Evolutionary conservation across 2,113 vertebrate genomes (phyloP).

Genomic region (Leptosomus discolor): DNA sequence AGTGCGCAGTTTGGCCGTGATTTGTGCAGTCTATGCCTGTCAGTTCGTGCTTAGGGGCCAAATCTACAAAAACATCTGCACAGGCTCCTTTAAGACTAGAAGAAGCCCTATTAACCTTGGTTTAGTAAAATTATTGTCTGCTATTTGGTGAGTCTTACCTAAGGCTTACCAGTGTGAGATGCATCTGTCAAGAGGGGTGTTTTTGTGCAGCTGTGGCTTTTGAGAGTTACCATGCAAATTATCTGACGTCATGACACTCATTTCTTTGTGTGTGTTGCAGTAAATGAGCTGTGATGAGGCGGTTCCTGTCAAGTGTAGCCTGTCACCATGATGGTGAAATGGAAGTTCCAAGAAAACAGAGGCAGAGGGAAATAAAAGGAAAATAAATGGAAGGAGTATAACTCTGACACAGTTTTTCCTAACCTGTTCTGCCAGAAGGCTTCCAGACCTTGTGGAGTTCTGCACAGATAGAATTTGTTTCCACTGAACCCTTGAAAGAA

Average conservation of each 20-base stretch:
- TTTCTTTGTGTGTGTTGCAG: not conserved
- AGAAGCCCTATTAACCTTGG: not conserved
- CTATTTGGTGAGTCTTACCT: not conserved
- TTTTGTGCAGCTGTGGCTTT: not conserved
- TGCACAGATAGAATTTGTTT: not conserved
- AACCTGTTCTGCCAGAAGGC: conserved; percentile 35
- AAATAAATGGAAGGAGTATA: not conserved
- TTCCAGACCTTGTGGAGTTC: conserved; percentile 3
- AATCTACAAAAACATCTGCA: not conserved
- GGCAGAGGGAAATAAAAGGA: not conserved
- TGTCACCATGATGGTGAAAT: not conserved
- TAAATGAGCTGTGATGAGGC: not conserved
- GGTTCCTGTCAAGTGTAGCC: not conserved
- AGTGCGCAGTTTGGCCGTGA: rapidly evolving
- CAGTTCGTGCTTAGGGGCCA: not conserved
- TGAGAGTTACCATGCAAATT: conserved; percentile 11
- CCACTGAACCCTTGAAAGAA: conserved; percentile 3
- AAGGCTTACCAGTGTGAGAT: not conserved
- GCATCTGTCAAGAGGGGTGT: not conserved
- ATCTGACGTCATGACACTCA: not conserved
- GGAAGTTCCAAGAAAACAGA: not conserved
- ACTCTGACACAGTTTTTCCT: conserved; percentile 21
- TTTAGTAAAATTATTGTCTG: not conserved
- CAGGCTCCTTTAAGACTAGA: not conserved
- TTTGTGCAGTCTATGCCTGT: not conserved